Evolutionary conservation across 2,888 invertebrate genomes (phyloP), one percentile per base, ranked within the genome.

Genomic region (Hemaris fuciformis): DNA sequence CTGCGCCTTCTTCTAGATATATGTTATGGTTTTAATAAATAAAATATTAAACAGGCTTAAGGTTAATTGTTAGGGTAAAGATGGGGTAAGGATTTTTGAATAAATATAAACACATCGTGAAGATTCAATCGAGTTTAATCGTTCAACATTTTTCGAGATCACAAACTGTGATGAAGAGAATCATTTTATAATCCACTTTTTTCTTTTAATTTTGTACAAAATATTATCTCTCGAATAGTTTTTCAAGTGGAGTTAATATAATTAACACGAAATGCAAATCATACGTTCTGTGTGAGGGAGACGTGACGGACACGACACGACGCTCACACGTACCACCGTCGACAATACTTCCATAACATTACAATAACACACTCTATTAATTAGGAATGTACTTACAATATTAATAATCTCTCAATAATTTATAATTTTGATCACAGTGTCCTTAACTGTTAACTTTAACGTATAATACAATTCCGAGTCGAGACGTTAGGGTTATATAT

Each of bases 391-490:
- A 88, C 87, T 89, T 91, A 91, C 82, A 88, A 84, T 89, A 79
- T 84, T 89, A 87, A 91, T 90, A 92, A 91, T 91, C 91, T 92
- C 90, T 92, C 89, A 91, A 90, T 91, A 91, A 89, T 92, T 91
- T 89, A 91, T 91, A 92, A 92, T 91, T 91, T 91, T 88, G 89
- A 92, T 92, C 91, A 92, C 92, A 92, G 91, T 90, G 85, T 87
- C 80, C 89, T 91, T 91, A 88, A 91, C 89, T 91, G 89, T 91
- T 89, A 91, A 90, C 81, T 83, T 87, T 88, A 91, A 91, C 90
- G 84, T 89, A 88, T 88, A 84, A 86, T 89, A 91, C 90, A 91
- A 91, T 88, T 89, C 88, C 89, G 83, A 87, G 85, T 86, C 81
- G 81, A 79, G 84, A 83, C 84, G 75, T 79, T 70, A 75, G 78